phyloP scores from a whole-genome alignment of 1,140 invertebrate species.

The Hylyphantes graminicola region DNA sequence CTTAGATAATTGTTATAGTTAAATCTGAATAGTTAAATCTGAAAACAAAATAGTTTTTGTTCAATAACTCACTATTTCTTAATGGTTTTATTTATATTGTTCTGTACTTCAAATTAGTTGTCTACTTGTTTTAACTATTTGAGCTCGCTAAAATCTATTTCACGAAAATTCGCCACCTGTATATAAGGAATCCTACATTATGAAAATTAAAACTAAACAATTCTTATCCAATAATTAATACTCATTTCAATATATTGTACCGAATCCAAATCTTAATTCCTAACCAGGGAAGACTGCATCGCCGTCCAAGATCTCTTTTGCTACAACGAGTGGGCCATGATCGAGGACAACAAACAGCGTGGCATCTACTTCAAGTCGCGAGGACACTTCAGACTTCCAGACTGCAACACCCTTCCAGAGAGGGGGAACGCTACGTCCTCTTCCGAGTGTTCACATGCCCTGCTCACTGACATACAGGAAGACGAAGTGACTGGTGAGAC shows the following conservation, averaged over 20 bases:
- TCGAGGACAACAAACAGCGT: slow-evolving; percentile 87
- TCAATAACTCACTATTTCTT: too few species aligned
- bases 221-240: background rate
- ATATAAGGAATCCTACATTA: too few species aligned
- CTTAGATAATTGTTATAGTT: too few species aligned
- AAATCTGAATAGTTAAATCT: too few species aligned
- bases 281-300: slow-evolving; percentile 86
- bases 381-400: slow-evolving; percentile 87
- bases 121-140: too few species aligned
- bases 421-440: slow-evolving; percentile 67
- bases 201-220: background rate
- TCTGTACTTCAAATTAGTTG: too few species aligned
- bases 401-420: slow-evolving; percentile 83
- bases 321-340: slow-evolving; percentile 90
- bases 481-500: slow-evolving; percentile 75
- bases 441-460: slow-evolving; percentile 81
- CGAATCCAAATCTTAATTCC: background rate
- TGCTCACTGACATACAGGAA: slow-evolving; percentile 81
- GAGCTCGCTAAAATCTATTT: too few species aligned
- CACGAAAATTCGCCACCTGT: too few species aligned
- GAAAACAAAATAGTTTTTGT: too few species aligned
- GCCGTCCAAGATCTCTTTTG: slow-evolving; percentile 90
- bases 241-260: background rate
- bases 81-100: too few species aligned
- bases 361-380: slow-evolving; percentile 82